Percentiles rank a stretch among this genome's conserved stretches.
phyloP scores from a whole-genome alignment of 2,113 vertebrate genomes.

The Rhagologus leucostigma region DNA sequence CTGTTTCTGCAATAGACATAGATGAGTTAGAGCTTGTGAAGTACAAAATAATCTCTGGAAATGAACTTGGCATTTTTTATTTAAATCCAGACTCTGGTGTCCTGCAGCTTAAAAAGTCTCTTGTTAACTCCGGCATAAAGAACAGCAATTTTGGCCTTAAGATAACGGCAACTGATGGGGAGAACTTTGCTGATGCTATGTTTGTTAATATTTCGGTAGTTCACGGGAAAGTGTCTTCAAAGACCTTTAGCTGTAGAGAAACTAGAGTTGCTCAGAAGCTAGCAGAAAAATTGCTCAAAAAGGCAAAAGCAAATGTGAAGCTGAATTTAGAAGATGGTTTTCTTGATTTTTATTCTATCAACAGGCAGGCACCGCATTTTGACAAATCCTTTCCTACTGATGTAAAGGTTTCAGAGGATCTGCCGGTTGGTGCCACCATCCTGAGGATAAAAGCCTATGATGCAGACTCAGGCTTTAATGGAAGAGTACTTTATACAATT shows the following conservation, averaged over 20 bases:
- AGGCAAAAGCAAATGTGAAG: conserved; percentile 87
- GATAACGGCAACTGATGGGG: conserved; percentile 95
- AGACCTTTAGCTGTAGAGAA: conserved; percentile 89
- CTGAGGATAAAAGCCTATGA: conserved; percentile 89
- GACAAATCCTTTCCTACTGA: conserved; percentile 90
- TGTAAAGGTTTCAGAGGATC: conserved; percentile 85
- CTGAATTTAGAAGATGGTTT: conserved; percentile 89
- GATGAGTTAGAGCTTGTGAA: conserved; percentile 94
- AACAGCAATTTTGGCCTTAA: conserved; percentile 84
- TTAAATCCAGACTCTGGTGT: conserved; percentile 95
- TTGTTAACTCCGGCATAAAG: conserved; percentile 80
- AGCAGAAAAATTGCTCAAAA: conserved; percentile 93
- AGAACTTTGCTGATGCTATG: conserved; percentile 93
- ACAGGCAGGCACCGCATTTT: conserved; percentile 92
- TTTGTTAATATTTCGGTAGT: conserved; percentile 92
- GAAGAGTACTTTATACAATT: conserved; percentile 89
- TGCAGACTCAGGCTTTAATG: conserved; percentile 93
- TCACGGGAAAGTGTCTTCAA: conserved; percentile 83
- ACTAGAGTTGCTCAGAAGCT: conserved; percentile 92
- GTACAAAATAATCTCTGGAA: conserved; percentile 95
- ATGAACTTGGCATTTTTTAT: conserved; percentile 89
- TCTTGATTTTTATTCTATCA: conserved; percentile 91
- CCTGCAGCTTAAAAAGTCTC: conserved; percentile 82
- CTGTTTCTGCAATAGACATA: conserved; percentile 94
- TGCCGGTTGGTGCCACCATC: conserved; percentile 82